phyloP scores from a whole-genome alignment of 2,797 vertebrate genomes.

The Bucorvus abyssinicus region DNA sequence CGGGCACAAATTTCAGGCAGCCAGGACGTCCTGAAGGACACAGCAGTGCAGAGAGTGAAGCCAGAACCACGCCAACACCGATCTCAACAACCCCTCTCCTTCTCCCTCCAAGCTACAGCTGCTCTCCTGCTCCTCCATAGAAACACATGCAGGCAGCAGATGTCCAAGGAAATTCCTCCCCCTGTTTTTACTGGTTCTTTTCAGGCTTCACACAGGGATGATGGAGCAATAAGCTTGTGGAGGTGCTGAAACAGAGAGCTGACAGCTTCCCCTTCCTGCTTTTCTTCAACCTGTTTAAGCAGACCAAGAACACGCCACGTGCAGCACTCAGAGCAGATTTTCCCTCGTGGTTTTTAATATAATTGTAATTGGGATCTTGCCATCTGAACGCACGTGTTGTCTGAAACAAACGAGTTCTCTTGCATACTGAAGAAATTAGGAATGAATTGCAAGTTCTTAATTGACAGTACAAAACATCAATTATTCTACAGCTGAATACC shows the following conservation, averaged over 20 bases:
- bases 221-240: neutral
- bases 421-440: slow-evolving; percentile 28
- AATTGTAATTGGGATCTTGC: slow-evolving; percentile 36
- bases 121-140: neutral
- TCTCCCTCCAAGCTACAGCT: neutral
- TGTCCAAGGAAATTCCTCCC: neutral
- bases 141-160: neutral
- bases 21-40: neutral
- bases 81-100: neutral
- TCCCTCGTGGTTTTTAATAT: neutral
- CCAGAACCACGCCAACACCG: neutral
- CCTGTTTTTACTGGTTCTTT: neutral
- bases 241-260: neutral
- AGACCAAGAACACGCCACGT: neutral
- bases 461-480: slow-evolving; percentile 56
- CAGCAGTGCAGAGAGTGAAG: neutral
- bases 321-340: neutral
- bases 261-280: neutral
- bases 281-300: neutral
- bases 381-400: neutral
- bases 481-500: slow-evolving; percentile 45
- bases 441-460: slow-evolving; percentile 48
- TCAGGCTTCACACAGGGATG: neutral
- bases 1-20: neutral
- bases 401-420: neutral